Evolutionary conservation across 2,797 vertebrate genomes (phyloP).

Genomic region (Kryptopterus vitreolus): DNA sequence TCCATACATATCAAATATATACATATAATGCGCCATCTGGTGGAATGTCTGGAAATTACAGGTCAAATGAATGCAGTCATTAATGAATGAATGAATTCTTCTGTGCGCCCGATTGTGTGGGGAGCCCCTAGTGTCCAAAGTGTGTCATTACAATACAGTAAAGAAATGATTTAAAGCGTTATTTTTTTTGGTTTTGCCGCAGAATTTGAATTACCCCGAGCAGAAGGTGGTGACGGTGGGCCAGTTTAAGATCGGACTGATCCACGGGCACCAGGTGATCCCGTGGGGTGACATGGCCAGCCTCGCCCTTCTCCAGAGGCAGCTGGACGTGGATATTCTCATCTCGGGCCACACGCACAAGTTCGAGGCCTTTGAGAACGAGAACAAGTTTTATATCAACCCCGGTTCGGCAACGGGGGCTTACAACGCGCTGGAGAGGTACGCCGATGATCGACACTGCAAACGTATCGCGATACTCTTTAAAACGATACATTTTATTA

Average conservation of each 20-base stretch:
- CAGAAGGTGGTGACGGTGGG: slow-evolving; percentile 99
- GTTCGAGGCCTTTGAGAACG: slow-evolving; percentile 98
- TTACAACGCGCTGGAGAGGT: slow-evolving; percentile 96
- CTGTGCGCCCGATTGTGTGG: too few species aligned
- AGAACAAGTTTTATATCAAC: slow-evolving; percentile 99
- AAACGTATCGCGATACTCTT: too few species aligned
- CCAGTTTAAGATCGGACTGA: slow-evolving; percentile 97
- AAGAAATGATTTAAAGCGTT: neutral
- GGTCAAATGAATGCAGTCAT: too few species aligned
- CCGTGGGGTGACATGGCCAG: slow-evolving; percentile 98
- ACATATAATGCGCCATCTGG: too few species aligned
- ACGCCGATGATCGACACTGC: slow-evolving; percentile 36
- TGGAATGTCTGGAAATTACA: too few species aligned
- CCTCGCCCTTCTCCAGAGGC: slow-evolving; percentile 91
- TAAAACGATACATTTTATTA: too few species aligned
- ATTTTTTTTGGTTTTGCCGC: neutral
- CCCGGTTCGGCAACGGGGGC: slow-evolving; percentile 97
- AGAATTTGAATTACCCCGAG: slow-evolving; percentile 98
- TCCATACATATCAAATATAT: too few species aligned
- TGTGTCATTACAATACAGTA: neutral
- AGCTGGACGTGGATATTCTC: slow-evolving; percentile 98
- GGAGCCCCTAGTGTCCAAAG: too few species aligned
- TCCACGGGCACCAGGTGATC: slow-evolving; percentile 97
- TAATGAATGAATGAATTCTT: too few species aligned
- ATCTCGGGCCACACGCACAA: slow-evolving; percentile 98